Evolutionary conservation across 2,888 invertebrate genomes (phyloP), one percentile per base, ranked within the genome.

Genomic region (Mythimna loreyi): DNA sequence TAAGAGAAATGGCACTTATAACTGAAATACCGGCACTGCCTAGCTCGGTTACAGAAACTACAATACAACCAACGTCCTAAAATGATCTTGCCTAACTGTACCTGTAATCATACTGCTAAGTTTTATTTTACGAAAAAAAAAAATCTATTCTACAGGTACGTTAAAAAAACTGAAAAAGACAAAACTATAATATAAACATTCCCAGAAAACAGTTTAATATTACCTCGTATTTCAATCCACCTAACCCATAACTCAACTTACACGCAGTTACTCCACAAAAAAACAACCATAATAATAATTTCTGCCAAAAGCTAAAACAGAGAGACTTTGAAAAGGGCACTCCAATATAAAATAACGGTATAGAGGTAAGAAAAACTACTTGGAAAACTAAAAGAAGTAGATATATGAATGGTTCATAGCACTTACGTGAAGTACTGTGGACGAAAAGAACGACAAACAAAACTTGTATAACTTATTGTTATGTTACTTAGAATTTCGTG

Each of bases 321-420:
- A 19, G n/a, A 43, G 16, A 23, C 62, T 59, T 53, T 53, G 55
- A 53, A 67, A 76, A 56, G 36, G 50, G 64, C 81, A 62, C 57
- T 76, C 52, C 45, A 45, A 56, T 65, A 56, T 62, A 65, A 65
- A 80, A 78, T 60, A 67, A 68, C 59, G 40, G 52, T 56, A 78
- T 60, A 67, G 66, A 59, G 40, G 52, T 56, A 80, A 60, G 67
- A 56, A 62, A 77, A 77, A 81, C 81, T 78, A 76, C 69, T 78
- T 57, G 28, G 9, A 25, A 73, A 77, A 72, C 60, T 67, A 81
- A 65, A 59, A 74, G 55, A 60, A 58, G 62, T 63, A 70, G 33
- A 81, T 67, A 74, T 80, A 80, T 81, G 78, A 80, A 80, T 78
- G 74, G 74, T 67, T 60, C 61, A 47, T 55, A 67, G 65, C 74